Conservation (phyloP, 2,797 vertebrate species). For the Urocyon cinereoargenteus region DNA sequence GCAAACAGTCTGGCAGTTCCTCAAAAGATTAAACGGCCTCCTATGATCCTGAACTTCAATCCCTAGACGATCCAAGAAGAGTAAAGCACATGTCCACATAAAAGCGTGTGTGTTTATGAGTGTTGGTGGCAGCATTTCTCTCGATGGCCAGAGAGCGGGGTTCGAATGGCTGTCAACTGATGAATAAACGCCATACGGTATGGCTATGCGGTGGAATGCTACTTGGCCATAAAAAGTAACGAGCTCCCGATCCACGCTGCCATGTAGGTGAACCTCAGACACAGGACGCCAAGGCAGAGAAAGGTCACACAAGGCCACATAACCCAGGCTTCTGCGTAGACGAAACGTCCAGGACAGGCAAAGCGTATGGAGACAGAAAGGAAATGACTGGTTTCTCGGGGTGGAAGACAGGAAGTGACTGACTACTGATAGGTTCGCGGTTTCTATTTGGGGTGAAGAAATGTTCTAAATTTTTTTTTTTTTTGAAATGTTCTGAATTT, state of each 20-base stretch:
- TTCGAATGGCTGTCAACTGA: background rate
- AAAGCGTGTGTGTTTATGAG: no score
- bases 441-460: background rate
- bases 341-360: background rate
- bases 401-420: background rate
- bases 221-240: background rate
- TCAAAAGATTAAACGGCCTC: background rate
- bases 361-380: background rate
- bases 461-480: background rate
- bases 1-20: background rate
- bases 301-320: background rate
- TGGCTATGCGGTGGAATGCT: background rate
- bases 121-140: background rate
- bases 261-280: background rate
- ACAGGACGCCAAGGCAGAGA: background rate
- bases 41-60: background rate
- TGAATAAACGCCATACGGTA: background rate
- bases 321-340: background rate
- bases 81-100: background rate
- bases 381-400: background rate
- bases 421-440: background rate
- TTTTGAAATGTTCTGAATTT: background rate
- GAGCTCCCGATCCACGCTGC: background rate
- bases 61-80: background rate
- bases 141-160: background rate